A percentile compares a stretch with the other conserved stretches of the same genome.
These are phyloP conservation scores for human (Homo sapiens) DNA, from an alignment of 2,113 vertebrate species.

Conservation along the genomic window GRCh38 chr22:21438001-21438500, in stretches of 20 bases:
- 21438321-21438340: background rate
- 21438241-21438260: background rate
- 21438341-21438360: background rate
- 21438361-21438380: background rate
- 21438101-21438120: background rate
- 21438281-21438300: background rate
- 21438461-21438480: background rate
- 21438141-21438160: background rate
- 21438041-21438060: background rate
- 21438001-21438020: background rate
- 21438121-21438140: background rate
- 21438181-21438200: conserved; percentile 30
- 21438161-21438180: background rate
- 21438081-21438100: background rate
- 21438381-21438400: background rate
- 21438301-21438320: background rate
- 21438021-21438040: background rate
- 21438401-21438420: background rate
- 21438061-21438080: background rate
- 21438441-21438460: background rate
- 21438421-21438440: background rate
- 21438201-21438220: background rate
- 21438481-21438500: background rate
- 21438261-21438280: background rate
- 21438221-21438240: background rate